Evolutionary conservation across 2,113 vertebrate genomes (phyloP), one percentile per base, ranked within the genome.

Genomic region (Archilochus colubris): DNA sequence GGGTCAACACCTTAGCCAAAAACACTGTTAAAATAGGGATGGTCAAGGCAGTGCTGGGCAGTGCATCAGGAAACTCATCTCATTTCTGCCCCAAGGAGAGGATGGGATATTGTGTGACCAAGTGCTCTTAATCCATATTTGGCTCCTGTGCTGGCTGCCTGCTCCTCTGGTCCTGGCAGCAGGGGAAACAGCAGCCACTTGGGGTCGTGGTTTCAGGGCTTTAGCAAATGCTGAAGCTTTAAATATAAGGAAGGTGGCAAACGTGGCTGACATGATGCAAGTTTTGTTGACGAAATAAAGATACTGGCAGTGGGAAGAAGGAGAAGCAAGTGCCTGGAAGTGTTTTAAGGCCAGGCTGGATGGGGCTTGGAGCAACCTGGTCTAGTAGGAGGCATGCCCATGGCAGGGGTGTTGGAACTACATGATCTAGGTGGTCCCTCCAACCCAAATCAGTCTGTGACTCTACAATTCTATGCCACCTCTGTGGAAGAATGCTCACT

Each of bases 101-200:
- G 28, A 46, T 20, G 20, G 63, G 76, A 72, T 4, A 0, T 4
- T 28, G 31, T 11, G 54, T 2, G 3, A 15, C 55, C 1, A 0
- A 44, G 33, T 57, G 2, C 40, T 86, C 31, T 77, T 20, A 21
- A 33, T 48, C 24, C 80, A 51, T 18, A 1, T 20, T 22, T 1
- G 0, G 67, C 73, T 91, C 40, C 73, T 55, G 8, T 9, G 43
- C 27, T 4, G 3, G 63, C 82, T 48, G 24, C 19, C 2, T 0
- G 19, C 55, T 59, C 20, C 64, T 89, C n/a, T 7, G 6, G 51
- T 14, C 4, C 31, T 82, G 2, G 10, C 28, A 21, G 8, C 3
- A 48, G 3, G 6, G 22, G 51, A 6, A 62, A 22, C 0, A 1
- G 33, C 57, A 59, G 62, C 76, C 44, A 5, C 88, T 74, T 0